Percentiles rank a stretch among this genome's conserved stretches.
Conservation (phyloP, 2,113 vertebrate genomes). For the Rhinolophus sinicus region DNA sequence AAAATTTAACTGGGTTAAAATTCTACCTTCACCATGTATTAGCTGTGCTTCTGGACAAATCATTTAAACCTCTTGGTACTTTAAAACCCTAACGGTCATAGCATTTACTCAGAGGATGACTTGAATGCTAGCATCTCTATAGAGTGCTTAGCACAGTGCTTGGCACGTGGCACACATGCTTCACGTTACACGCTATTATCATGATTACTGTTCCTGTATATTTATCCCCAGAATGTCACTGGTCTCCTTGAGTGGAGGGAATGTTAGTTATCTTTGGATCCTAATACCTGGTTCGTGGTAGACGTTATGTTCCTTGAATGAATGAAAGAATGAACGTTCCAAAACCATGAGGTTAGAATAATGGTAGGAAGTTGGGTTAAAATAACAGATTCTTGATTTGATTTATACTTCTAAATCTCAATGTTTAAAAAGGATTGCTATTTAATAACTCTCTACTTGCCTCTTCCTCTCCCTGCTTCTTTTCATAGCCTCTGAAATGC, state of each 20-base stretch:
- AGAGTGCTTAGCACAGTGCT: neutral
- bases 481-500: neutral
- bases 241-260: neutral
- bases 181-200: neutral
- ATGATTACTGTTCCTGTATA: neutral
- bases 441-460: neutral
- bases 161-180: neutral
- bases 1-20: slow-evolving; percentile 41
- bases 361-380: neutral
- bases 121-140: neutral
- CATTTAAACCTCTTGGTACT: neutral
- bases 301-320: neutral
- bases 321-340: neutral
- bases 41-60: neutral
- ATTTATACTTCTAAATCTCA: neutral
- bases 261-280: neutral
- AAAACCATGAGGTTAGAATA: neutral
- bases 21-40: neutral
- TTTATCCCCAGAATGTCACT: neutral
- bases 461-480: neutral
- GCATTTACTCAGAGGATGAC: neutral
- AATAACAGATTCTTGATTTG: neutral
- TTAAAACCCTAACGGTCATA: neutral
- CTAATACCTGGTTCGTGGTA: neutral
- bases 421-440: neutral